Base-by-base conservation (phyloP, 1,140 invertebrate genomes). In the Rhyzopertha dominica region DNA sequence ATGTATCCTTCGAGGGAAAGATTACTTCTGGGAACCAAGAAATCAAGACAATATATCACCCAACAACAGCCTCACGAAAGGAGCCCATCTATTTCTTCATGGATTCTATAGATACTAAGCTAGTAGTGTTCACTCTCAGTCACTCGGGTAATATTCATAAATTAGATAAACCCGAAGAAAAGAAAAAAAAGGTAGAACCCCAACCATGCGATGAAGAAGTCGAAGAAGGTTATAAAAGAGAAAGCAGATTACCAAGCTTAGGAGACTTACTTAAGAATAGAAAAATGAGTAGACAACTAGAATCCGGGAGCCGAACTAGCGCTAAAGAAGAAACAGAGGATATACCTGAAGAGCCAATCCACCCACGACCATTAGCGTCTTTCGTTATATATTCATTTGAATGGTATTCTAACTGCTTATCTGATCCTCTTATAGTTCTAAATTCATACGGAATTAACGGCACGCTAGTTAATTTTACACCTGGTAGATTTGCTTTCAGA, bases 21-120 rank as follows among this genome's bases (percentile, higher is more conserved):
- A 24, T 43, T 17, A 17, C 12, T 7, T 23, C 31, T 5, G 26
- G 39, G 26, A 2, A 10, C 10, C 37, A 30, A 22, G 30, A 17
- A 18, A 35, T 16, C 12, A 9, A n/a, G n/a, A n/a, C n/a, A n/a
- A n/a, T n/a, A n/a, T n/a, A n/a, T n/a, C n/a, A 29, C 19, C 42
- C 34, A 2, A 45, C 58, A 26, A 24, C 16, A 5, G 26, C 43
- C 10, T 50, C 49, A 3, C 56, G 51, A 43, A 67, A 67, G 37
- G 60, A 64, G 35, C 63, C 67, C 0, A 18, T 70, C 7, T 70
- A 69, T 40, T n/a, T 70, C 1, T 63, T 70, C 29, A 43, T 56
- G 5, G 68, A 72, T 42, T 63, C 60, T 4, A 4, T 63, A 4
- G 53, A 60, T 2, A 17, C 25, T 1, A 67, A 68, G 43, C 61